Percentiles rank a stretch among this genome's conserved stretches.
These are phyloP conservation scores for Orthonyx spaldingii DNA, from an alignment of 2,113 vertebrate species.

Conservation along the genomic window DNA sequence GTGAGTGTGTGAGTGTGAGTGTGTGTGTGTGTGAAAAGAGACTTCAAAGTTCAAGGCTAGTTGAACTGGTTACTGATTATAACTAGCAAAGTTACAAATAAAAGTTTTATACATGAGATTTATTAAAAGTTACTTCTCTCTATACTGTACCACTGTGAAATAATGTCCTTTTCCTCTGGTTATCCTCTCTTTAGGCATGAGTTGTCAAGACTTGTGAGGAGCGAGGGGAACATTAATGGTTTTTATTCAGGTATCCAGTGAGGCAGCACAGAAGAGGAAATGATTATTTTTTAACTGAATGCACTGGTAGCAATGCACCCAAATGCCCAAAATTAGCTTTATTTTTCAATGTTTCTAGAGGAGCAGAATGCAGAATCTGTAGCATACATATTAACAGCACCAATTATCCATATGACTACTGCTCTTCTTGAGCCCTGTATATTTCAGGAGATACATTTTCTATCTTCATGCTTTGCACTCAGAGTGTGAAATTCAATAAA, in stretches of 20 bases:
- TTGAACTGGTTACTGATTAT: background rate
- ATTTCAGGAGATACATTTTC: background rate
- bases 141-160: background rate
- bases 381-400: constrained; percentile 24
- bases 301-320: background rate
- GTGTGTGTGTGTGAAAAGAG: background rate
- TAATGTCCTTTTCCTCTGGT: background rate
- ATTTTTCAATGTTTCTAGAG: constrained; percentile 32
- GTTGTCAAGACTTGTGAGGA: background rate
- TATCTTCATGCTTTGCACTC: background rate
- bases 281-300: constrained; percentile 43
- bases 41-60: background rate
- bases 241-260: constrained; percentile 6
- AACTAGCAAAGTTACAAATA: background rate
- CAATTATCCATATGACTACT: background rate
- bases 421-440: background rate
- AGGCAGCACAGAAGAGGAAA: constrained; percentile 14
- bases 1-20: too few relatives aligned
- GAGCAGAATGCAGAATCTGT: background rate
- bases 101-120: background rate
- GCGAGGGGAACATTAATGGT: background rate
- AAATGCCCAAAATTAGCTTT: constrained; percentile 28
- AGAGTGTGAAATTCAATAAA: constrained; percentile 13
- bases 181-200: background rate
- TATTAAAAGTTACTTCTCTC: background rate